Evolutionary conservation across 2,113 vertebrate species (phyloP).

Genomic region (Anoplopoma fimbria): DNA sequence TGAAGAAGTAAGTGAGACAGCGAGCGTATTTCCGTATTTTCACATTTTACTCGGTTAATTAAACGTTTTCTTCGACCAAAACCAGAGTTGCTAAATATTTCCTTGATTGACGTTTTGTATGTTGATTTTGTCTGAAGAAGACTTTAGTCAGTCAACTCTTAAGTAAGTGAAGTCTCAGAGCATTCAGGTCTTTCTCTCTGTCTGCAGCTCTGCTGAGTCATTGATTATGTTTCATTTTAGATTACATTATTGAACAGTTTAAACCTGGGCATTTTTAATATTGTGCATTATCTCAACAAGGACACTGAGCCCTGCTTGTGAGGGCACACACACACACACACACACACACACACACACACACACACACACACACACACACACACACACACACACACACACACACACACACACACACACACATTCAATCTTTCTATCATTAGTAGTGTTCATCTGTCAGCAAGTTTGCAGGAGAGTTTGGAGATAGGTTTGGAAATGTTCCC

Average conservation of each 20-base stretch:
- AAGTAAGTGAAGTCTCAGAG: not conserved
- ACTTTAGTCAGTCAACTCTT: conserved; percentile 7
- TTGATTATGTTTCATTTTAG: conserved; percentile 33
- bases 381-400: not conserved
- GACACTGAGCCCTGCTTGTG: not conserved
- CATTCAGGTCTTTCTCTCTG: not conserved
- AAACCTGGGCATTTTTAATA: conserved; percentile 21
- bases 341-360: not conserved
- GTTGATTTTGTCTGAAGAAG: not conserved
- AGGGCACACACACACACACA: not conserved
- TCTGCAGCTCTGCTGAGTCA: not conserved
- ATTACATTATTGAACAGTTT: conserved; percentile 34
- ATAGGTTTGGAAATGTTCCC: not conserved
- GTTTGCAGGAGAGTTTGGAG: conserved; percentile 29
- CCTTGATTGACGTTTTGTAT: not conserved
- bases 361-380: not conserved
- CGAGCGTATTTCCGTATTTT: not conserved
- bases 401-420: not conserved
- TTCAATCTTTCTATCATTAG: not conserved
- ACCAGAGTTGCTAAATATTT: not conserved
- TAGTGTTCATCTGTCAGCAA: not conserved
- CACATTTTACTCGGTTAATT: not conserved
- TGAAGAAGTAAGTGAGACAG: not conserved
- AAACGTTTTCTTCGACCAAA: not conserved
- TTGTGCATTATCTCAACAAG: not conserved